These are phyloP conservation scores for Junonia oenone DNA, from an alignment of 2,888 invertebrate species.

Conservation along the genomic window DNA sequence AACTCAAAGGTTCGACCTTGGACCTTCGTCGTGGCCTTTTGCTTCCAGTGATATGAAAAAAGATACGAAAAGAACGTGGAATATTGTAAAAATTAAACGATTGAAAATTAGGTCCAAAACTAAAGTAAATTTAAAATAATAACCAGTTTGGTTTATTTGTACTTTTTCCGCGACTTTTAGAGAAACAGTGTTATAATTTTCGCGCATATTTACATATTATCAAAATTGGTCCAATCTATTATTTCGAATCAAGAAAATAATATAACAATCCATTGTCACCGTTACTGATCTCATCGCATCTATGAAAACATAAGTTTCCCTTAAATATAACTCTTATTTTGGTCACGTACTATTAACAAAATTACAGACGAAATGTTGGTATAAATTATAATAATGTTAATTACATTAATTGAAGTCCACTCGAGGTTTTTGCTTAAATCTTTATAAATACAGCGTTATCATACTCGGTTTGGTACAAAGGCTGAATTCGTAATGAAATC, in stretches of 20 bases:
- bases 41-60: neutral
- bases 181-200: too few relatives aligned
- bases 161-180: too few relatives aligned
- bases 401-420: neutral
- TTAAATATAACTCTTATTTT: neutral
- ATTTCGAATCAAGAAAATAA: too few relatives aligned
- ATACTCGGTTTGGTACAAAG: neutral
- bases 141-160: too few relatives aligned
- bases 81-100: too few relatives aligned
- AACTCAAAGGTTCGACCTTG: neutral
- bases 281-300: too few relatives aligned
- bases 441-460: neutral
- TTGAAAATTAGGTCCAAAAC: too few relatives aligned
- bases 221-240: too few relatives aligned
- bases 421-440: neutral
- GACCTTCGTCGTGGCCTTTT: neutral
- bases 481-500: slow-evolving; percentile 1
- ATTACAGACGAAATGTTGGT: neutral
- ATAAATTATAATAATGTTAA: neutral
- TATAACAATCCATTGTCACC: too few relatives aligned
- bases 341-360: neutral
- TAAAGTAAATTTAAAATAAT: too few relatives aligned
- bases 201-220: too few relatives aligned
- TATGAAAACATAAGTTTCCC: neutral
- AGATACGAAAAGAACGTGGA: neutral